Evolutionary conservation across 2,888 invertebrate species (phyloP).

Genomic region (Notocelia uddmanniana): DNA sequence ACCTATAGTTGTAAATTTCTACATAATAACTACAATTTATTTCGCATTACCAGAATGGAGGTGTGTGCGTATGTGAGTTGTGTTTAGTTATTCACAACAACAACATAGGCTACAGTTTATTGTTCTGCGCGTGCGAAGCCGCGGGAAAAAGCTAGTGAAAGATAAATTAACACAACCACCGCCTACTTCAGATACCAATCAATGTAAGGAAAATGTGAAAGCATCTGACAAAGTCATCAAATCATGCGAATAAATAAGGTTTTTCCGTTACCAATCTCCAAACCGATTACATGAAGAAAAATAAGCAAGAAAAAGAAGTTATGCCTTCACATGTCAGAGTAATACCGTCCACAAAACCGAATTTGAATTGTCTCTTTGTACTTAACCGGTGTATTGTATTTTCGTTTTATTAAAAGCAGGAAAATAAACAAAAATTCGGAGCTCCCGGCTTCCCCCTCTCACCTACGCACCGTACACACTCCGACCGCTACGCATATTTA

Average conservation of each 20-base stretch:
- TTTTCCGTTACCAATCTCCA: conserved; percentile 13
- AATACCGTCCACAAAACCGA: conserved; percentile 61
- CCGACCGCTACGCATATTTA: conserved; percentile 38
- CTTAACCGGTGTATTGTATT: conserved; percentile 63
- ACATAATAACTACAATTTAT: too few species aligned
- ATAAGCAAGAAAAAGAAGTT: conserved; percentile 54
- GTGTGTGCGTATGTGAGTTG: too few species aligned
- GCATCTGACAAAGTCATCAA: conserved; percentile 51
- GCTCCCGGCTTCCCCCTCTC: conserved; percentile 49
- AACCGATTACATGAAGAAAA: conserved; percentile 43
- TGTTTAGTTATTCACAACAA: too few species aligned
- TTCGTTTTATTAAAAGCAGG: conserved; percentile 70
- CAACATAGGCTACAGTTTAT: too few species aligned
- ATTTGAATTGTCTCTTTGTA: conserved; percentile 70
- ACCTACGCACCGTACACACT: conserved; percentile 26
- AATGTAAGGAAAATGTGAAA: conserved; percentile 1
- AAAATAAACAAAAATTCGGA: conserved; percentile 67
- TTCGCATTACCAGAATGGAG: too few species aligned
- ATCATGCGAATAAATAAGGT: conserved; percentile 7
- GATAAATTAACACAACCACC: conserved; percentile 45
- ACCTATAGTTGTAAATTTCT: too few species aligned
- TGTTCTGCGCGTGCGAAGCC: too few species aligned
- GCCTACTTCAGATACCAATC: conserved; percentile 26
- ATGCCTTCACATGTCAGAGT: conserved; percentile 59
- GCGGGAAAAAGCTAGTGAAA: too few species aligned